These are phyloP conservation scores for Phrynosoma blainvillii DNA, from an alignment of 2,113 vertebrate genomes.

Conservation along the genomic window DNA sequence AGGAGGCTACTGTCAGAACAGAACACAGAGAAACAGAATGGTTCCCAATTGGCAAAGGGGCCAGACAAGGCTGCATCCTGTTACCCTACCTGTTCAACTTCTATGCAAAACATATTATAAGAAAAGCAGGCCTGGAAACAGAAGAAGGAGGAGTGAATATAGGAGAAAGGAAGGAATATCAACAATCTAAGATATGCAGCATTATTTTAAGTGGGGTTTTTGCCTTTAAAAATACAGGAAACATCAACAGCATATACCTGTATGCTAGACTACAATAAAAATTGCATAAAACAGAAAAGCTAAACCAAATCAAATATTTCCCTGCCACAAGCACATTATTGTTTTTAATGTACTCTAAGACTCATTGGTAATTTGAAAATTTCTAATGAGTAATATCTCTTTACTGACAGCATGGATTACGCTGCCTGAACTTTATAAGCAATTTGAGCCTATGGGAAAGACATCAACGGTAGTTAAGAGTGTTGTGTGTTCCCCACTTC, in stretches of 20 bases:
- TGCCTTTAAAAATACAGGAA: slow-evolving; percentile 10
- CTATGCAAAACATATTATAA: too few relatives aligned
- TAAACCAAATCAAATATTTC: neutral
- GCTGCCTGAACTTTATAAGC: neutral
- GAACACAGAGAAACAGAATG: too few relatives aligned
- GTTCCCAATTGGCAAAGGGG: too few relatives aligned
- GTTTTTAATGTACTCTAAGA: neutral
- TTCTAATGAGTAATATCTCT: neutral
- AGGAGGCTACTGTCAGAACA: too few relatives aligned
- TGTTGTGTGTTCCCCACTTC: neutral
- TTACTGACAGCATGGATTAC: neutral
- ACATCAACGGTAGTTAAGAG: neutral
- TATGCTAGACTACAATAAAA: neutral
- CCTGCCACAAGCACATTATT: neutral
- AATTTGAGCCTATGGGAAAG: neutral
- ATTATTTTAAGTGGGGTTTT: slow-evolving; percentile 13
- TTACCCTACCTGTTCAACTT: too few relatives aligned
- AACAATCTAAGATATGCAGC: neutral
- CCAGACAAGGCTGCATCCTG: too few relatives aligned
- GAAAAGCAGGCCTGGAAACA: too few relatives aligned
- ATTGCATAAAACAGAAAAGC: neutral
- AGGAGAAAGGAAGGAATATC: too few relatives aligned
- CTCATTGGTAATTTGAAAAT: neutral
- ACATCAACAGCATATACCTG: neutral
- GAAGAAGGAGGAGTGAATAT: too few relatives aligned